Evolutionary conservation across 1,140 invertebrate genomes (phyloP), one percentile per base, ranked within the genome.

Genomic region (Tetragonula clypearis): DNA sequence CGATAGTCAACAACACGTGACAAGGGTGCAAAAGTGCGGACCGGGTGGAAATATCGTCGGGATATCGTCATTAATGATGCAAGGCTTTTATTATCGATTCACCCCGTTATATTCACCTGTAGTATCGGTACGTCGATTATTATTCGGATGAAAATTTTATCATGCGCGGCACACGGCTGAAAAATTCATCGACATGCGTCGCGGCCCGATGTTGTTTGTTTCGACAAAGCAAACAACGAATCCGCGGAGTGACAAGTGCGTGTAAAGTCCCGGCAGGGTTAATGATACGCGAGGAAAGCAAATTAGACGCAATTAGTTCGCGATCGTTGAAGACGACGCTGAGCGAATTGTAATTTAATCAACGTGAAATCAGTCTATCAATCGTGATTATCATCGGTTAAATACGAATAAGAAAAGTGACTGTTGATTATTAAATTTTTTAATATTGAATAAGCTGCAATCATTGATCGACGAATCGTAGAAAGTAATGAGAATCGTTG

Each of bases 251-350:
- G 66, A 68, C 17, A 12, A 6, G 9, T 17, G 5, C 76, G 35
- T 53, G 35, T 21, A 77, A 19, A 77, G 14, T n/a, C 23, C 14
- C 53, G 58, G 5, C 35, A 1, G 15, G 8, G 0, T 2, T 69
- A 69, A 83, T 78, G 19, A 76, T 60, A 69, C 56, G 23, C 87
- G 87, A 75, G 79, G 87, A 88, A 89, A 88, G 85, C 85, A 82
- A 65, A 73, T 82, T 82, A 82, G 79, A 49, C 35, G 53, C 78
- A 66, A n/a, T n/a, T n/a, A 12, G 58, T 23, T 15, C 60, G 26
- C 72, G 68, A 78, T 82, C 11, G 41, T 49, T 8, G 41, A 49
- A 49, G 41, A 8, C 41, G 41, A 49, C 41, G 41, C 6, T 41
- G 5, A 41, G 41, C 41, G 41, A 41, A 49, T 8, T 49, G 41